These are phyloP conservation scores for Amblyjoppa fuscipennis DNA, from an alignment of 2,888 invertebrate species.

Conservation along the genomic window DNA sequence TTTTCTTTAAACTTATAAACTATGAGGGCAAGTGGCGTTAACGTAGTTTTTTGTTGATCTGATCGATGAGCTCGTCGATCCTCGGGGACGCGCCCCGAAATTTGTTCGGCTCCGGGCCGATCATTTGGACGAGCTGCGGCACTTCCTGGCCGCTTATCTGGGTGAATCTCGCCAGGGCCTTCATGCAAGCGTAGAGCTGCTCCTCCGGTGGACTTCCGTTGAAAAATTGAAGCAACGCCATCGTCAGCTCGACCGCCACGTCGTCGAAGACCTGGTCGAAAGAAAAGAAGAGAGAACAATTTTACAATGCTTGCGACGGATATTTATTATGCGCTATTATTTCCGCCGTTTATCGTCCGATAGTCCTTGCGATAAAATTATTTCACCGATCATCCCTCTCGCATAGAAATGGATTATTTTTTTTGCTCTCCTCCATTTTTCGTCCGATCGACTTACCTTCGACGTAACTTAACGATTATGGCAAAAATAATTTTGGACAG, in stretches of 20 bases:
- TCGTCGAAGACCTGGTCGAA: conserved; percentile 94
- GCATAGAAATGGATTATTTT: neutral
- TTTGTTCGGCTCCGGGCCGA: conserved; percentile 94
- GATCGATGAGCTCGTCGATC: conserved; percentile 92
- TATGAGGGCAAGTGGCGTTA: conserved; percentile 71
- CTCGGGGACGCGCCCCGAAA: conserved; percentile 93
- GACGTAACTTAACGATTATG: conserved; percentile 9
- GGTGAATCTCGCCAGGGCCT: conserved; percentile 91
- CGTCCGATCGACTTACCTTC: conserved; percentile 48
- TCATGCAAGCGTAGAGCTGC: conserved; percentile 92
- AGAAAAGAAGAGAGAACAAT: conserved; percentile 5
- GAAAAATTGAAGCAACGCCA: conserved; percentile 96
- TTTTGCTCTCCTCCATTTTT: neutral
- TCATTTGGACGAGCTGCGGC: conserved; percentile 95
- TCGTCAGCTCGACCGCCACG: conserved; percentile 95
- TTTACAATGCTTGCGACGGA: neutral
- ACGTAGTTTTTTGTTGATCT: conserved; percentile 89
- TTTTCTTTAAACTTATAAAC: conserved; percentile 7
- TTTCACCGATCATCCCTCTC: conserved; percentile 15
- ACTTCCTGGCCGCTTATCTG: conserved; percentile 93
- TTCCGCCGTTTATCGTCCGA: neutral
- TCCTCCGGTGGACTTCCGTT: conserved; percentile 93
- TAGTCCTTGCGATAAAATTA: conserved; percentile 4
- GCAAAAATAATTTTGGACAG: conserved; percentile 71
- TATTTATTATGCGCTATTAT: neutral